Conservation (phyloP, 2,113 vertebrate species). For the Ranitomeya variabilis region DNA sequence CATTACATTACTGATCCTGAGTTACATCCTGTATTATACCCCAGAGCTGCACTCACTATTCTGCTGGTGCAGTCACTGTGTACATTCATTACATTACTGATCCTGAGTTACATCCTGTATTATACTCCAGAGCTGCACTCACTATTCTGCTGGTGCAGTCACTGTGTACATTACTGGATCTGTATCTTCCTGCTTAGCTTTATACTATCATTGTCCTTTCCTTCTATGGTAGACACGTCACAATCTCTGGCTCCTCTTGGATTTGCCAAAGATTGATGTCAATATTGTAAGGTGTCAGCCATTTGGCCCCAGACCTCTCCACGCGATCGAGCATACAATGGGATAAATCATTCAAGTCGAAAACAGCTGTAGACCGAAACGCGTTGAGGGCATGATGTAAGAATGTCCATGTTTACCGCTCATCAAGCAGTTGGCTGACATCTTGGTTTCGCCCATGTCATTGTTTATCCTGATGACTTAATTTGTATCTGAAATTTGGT, state of each 20-base stretch:
- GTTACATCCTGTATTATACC: too few species aligned
- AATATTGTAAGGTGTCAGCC: background rate
- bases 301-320: background rate
- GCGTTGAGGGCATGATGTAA: background rate
- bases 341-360: background rate
- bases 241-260: background rate
- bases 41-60: too few species aligned
- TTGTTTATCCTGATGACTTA: constrained; percentile 27
- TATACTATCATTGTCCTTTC: too few species aligned
- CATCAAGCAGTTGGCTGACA: background rate
- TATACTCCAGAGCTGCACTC: too few species aligned
- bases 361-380: background rate
- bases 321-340: background rate
- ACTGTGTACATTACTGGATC: too few species aligned
- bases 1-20: too few species aligned
- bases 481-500: constrained; percentile 4
- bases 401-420: background rate
- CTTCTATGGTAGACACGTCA: background rate
- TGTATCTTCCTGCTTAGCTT: too few species aligned
- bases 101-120: too few species aligned
- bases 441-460: background rate
- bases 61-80: too few species aligned
- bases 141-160: too few species aligned
- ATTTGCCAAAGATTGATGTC: too few species aligned
- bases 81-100: too few species aligned